A percentile compares a stretch with the other conserved stretches of the same genome.
phyloP scores from a whole-genome alignment of 2,113 vertebrate species.

The Emydocephalus ijimae region DNA sequence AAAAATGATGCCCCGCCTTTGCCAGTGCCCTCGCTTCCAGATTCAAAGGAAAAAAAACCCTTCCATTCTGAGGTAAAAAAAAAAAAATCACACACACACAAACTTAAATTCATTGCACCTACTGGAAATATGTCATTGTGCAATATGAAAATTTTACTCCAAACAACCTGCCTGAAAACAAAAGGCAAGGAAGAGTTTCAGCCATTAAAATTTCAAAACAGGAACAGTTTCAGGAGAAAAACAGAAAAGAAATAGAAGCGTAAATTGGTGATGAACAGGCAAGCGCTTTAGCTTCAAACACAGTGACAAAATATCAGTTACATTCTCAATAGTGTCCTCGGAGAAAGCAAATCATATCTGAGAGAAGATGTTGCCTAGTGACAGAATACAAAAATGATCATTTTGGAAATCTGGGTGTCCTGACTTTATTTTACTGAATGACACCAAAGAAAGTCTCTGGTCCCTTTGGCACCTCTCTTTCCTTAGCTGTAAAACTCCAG shows the following conservation, averaged over 20 bases:
- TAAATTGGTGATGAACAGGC: background rate
- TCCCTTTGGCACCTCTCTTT: background rate
- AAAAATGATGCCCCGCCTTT: background rate
- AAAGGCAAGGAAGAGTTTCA: background rate
- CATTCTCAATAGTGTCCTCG: slow-evolving; percentile 14
- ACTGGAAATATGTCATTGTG: background rate
- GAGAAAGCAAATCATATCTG: slow-evolving; percentile 15
- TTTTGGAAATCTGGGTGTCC: slow-evolving; percentile 23
- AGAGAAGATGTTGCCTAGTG: slow-evolving; percentile 23
- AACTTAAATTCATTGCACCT: background rate
- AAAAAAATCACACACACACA: too few relatives aligned
- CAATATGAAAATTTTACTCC: background rate
- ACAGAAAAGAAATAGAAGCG: background rate
- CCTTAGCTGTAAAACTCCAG: background rate
- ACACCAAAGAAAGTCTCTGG: background rate
- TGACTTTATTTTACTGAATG: background rate
- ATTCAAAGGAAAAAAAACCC: background rate
- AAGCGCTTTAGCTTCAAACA: slow-evolving; percentile 5
- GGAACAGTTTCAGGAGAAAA: background rate
- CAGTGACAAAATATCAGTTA: slow-evolving; percentile 14
- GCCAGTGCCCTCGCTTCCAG: background rate
- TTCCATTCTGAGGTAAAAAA: background rate
- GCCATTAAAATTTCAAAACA: slow-evolving; percentile 1
- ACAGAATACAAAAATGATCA: slow-evolving; percentile 16
- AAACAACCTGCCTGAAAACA: background rate